phyloP scores from a whole-genome alignment of 2,113 vertebrate genomes.

The Phalacrocorax carbo region DNA sequence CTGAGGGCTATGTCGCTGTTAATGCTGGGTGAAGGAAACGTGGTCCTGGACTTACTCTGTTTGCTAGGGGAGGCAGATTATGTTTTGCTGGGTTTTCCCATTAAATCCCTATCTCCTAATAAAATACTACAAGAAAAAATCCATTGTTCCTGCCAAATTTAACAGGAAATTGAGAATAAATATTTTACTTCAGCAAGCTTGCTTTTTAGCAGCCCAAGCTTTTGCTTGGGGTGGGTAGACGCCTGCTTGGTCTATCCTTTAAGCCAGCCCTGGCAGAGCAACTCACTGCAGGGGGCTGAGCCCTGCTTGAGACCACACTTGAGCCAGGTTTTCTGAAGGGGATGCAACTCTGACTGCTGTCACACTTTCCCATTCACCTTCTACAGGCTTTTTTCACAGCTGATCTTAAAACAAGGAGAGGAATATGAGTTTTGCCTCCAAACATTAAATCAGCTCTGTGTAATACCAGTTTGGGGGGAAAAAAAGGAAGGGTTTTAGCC shows the following conservation, averaged over 20 bases:
- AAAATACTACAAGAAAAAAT: constrained; percentile 41
- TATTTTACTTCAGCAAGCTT: constrained; percentile 50
- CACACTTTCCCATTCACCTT: neutral
- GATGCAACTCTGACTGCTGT: neutral
- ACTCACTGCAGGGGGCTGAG: neutral
- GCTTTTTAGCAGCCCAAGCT: constrained; percentile 9
- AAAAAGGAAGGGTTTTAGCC: neutral
- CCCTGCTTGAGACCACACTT: constrained; percentile 7
- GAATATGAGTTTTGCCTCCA: neutral
- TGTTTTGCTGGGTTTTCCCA: constrained; percentile 41
- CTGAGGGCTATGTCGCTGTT: neutral
- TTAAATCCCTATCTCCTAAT: constrained; percentile 58
- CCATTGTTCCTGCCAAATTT: constrained; percentile 49
- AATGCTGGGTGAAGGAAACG: neutral
- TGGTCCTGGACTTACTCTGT: neutral
- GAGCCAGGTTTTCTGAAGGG: neutral
- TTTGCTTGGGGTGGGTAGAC: constrained; percentile 41
- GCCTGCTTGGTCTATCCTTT: constrained; percentile 45
- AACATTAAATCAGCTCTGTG: neutral
- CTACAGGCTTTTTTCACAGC: neutral
- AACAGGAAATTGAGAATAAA: constrained; percentile 67
- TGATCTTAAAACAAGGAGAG: neutral
- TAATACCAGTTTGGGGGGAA: neutral
- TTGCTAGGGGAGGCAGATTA: neutral
- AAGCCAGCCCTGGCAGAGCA: constrained; percentile 52